phyloP scores from a whole-genome alignment of 2,888 invertebrate species.

The Trissonchulus latispiculum region DNA sequence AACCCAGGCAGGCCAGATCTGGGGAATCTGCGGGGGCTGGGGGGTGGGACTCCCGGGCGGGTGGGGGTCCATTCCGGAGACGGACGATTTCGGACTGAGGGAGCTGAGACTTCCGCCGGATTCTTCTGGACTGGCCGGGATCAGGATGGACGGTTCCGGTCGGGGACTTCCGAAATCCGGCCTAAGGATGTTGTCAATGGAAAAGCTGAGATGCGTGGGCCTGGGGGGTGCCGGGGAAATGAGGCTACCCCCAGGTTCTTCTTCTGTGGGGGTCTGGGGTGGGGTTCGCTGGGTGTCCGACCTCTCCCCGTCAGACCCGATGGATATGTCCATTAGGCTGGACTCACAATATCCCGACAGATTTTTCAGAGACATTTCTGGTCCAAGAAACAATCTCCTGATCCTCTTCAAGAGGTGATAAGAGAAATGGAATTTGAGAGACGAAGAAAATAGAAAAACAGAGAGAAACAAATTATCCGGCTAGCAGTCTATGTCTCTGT shows the following conservation, averaged over 20 bases:
- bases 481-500: too few relatives aligned
- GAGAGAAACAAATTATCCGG: too few relatives aligned
- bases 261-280: background rate
- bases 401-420: too few relatives aligned
- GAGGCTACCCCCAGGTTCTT: background rate
- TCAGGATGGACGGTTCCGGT: background rate
- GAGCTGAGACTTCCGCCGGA: background rate
- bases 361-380: too few relatives aligned
- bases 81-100: background rate
- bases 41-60: background rate
- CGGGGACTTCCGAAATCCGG: slow-evolving; percentile 31
- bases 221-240: background rate
- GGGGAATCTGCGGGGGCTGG: background rate
- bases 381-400: too few relatives aligned
- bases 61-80: background rate
- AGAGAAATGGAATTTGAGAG: too few relatives aligned
- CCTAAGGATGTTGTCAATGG: slow-evolving; percentile 38
- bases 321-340: background rate
- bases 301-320: background rate
- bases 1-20: slow-evolving; percentile 83
- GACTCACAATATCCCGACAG: too few relatives aligned
- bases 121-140: background rate
- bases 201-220: slow-evolving; percentile 31
- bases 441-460: too few relatives aligned
- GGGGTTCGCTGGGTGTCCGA: background rate